Evolutionary conservation across 2,113 vertebrate species (phyloP).

Genomic region (Taurulus bubalis): DNA sequence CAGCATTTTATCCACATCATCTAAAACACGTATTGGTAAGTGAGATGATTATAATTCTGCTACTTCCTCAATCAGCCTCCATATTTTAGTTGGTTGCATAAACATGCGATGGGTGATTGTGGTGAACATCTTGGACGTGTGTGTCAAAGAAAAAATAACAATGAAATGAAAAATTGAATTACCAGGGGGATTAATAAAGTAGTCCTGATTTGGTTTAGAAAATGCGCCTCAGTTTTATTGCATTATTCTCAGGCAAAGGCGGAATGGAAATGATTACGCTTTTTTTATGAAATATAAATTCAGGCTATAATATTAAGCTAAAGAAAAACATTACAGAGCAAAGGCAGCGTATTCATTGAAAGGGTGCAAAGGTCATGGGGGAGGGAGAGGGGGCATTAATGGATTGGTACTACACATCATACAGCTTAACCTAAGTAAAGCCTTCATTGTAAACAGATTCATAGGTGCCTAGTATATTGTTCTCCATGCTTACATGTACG

Average conservation of each 20-base stretch:
- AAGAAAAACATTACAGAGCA: not conserved
- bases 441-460: not conserved
- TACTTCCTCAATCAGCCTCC: not conserved
- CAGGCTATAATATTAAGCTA: not conserved
- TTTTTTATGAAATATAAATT: not conserved
- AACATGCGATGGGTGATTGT: not conserved
- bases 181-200: not conserved
- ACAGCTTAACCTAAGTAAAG: not conserved
- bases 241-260: conserved; percentile 6
- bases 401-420: no score
- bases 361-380: not conserved
- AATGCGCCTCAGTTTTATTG: not conserved
- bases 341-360: not conserved
- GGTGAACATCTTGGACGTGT: not conserved
- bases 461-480: not conserved
- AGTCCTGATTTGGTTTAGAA: not conserved
- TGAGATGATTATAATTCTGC: not conserved
- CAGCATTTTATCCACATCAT: no score
- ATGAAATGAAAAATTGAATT: not conserved
- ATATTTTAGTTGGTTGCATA: not conserved
- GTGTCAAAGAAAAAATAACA: no score
- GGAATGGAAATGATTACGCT: not conserved
- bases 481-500: not conserved
- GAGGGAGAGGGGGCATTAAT: not conserved
- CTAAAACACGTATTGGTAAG: no score